Evolutionary conservation across 2,797 vertebrate genomes (phyloP).

Genomic region (Oreortyx pictus): DNA sequence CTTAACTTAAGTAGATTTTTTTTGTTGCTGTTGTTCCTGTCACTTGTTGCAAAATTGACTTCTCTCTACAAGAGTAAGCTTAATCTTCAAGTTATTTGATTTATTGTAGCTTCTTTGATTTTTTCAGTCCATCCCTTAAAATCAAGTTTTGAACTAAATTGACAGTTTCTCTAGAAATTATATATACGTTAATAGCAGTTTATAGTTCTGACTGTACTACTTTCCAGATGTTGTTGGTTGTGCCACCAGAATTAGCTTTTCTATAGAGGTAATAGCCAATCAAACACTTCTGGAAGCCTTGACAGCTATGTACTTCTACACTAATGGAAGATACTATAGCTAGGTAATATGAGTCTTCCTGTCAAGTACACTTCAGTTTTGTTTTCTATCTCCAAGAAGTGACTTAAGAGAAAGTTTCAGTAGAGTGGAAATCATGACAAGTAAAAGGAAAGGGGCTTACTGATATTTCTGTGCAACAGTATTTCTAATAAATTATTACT

Average conservation of each 20-base stretch:
- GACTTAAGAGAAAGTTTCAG: not conserved
- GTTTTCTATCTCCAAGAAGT: not conserved
- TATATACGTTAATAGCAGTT: not conserved
- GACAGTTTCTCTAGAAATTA: not conserved
- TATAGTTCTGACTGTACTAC: not conserved
- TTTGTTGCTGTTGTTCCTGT: not conserved
- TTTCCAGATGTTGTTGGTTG: not conserved
- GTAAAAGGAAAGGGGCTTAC: not conserved
- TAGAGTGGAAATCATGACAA: not conserved
- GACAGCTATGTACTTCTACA: not conserved
- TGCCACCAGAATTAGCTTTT: not conserved
- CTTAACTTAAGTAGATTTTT: not conserved
- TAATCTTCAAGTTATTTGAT: not conserved
- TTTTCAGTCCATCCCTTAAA: not conserved
- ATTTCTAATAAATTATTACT: not conserved
- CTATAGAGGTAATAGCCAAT: not conserved
- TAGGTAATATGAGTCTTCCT: not conserved
- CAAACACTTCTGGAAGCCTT: not conserved
- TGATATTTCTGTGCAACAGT: not conserved
- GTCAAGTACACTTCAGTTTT: not conserved
- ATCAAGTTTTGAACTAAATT: not conserved
- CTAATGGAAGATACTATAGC: not conserved
- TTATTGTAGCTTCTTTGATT: not conserved
- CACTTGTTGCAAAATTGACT: not conserved
- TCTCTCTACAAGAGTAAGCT: not conserved